phyloP scores from a whole-genome alignment of 1,140 invertebrate genomes.

The Acromyrmex charruanus region DNA sequence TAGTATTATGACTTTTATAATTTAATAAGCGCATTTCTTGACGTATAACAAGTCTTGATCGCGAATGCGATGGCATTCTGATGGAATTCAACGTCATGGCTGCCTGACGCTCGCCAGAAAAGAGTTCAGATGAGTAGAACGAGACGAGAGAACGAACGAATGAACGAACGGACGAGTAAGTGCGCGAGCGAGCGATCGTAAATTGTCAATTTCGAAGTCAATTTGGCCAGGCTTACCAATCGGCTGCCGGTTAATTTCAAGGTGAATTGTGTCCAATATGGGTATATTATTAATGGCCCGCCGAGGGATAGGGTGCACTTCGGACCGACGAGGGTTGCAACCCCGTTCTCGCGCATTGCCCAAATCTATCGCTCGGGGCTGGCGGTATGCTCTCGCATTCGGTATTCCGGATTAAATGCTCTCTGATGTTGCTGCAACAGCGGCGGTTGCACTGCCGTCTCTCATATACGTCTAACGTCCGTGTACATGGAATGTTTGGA shows the following conservation, averaged over 20 bases:
- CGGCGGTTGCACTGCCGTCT: slow-evolving; percentile 24
- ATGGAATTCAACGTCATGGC: slow-evolving; percentile 17
- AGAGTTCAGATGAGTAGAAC: slow-evolving; percentile 1
- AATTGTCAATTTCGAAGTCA: slow-evolving; percentile 87
- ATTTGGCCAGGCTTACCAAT: slow-evolving; percentile 87
- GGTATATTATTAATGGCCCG: slow-evolving; percentile 87
- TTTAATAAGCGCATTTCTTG: not conserved
- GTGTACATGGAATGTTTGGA: not conserved
- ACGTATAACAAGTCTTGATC: not conserved
- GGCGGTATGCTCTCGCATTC: slow-evolving; percentile 72
- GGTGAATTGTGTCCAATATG: slow-evolving; percentile 88
- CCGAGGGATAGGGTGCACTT: slow-evolving; percentile 81
- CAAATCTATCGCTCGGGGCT: slow-evolving; percentile 84
- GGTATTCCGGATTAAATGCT: slow-evolving; percentile 83
- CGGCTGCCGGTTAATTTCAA: slow-evolving; percentile 87
- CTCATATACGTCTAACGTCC: slow-evolving; percentile 16
- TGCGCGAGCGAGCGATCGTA: slow-evolving; percentile 80
- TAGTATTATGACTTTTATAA: not conserved
- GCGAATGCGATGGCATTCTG: slow-evolving; percentile 25
- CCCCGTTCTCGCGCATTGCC: slow-evolving; percentile 85
- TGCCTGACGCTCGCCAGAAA: slow-evolving; percentile 12
- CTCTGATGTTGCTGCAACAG: slow-evolving; percentile 72
- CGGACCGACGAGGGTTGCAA: slow-evolving; percentile 79
- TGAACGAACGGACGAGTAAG: slow-evolving; percentile 47
- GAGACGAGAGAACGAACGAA: slow-evolving; percentile 18